Evolutionary conservation across 2,888 invertebrate genomes (phyloP), one percentile per base, ranked within the genome.

Genomic region (Standfussiana lucernea): DNA sequence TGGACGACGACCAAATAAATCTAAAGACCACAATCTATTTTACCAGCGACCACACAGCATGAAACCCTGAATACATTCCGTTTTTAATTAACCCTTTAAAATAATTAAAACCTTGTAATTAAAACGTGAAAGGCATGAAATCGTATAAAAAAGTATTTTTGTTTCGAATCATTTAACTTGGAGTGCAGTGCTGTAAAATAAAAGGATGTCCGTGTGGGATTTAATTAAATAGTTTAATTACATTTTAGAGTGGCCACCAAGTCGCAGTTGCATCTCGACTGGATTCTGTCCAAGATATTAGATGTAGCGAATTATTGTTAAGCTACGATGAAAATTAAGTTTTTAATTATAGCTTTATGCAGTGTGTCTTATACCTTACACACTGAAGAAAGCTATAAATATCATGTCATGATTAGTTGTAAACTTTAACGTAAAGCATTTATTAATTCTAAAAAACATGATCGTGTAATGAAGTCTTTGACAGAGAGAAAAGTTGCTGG

Each of bases 151-250:
- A 79, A 80, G 72, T 85, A 75, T 88, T 82, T 82, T 79, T 79
- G 65, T 82, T 77, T 82, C 76, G 69, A 28, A 72, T 81, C 84
- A 82, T 87, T 87, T 83, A 84, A 79, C 72, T 62, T 64, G 28
- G 74, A 73, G 70, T 74, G 81, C 67, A 40, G 65, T 59, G 74
- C 66, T 61, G 75, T 82, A 82, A 78, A 85, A 79, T 80, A 70
- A 83, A 80, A 79, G 78, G 79, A 79, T 86, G 45, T 53, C 69
- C 84, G 83, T 83, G 82, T 88, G 85, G 81, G 88, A 83, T 89
- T 92, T 89, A 89, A 92, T 92, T 93, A 90, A 91, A 91, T 90
- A 90, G 89, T 92, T 92, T 92, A 92, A 93, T 93, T 92, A 91
- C 90, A 92, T 90, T 92, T 90, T 86, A 89, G 83, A 88, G 85